A percentile compares a stretch with the other conserved stretches of the same genome.
These are phyloP conservation scores for Argopecten irradians DNA, from an alignment of 1,140 invertebrate species.

Conservation along the genomic window DNA sequence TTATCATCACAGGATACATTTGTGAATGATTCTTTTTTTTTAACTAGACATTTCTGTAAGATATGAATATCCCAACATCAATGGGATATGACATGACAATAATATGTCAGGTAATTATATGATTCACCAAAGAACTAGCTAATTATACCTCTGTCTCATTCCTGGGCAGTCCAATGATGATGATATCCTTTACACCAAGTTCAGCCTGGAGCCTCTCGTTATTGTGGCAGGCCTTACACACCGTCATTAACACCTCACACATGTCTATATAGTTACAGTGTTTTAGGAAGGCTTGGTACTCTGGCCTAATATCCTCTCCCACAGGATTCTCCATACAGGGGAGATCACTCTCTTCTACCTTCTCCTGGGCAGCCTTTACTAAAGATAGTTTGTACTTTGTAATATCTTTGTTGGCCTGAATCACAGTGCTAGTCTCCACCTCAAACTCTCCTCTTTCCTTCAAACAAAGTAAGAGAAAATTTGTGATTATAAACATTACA, in stretches of 20 bases:
- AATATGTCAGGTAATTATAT: too few species aligned
- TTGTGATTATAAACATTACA: not conserved
- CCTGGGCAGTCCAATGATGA: constrained; percentile 52
- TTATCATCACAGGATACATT: too few species aligned
- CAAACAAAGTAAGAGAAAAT: constrained; percentile 26
- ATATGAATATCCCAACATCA: too few species aligned
- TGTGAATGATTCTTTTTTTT: too few species aligned
- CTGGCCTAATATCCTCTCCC: not conserved
- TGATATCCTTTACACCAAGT: constrained; percentile 28
- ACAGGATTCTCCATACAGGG: not conserved
- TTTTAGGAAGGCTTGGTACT: constrained; percentile 46
- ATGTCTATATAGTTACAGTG: constrained; percentile 57
- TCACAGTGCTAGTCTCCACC: constrained; percentile 56
- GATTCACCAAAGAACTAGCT: too few species aligned
- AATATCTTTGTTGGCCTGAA: constrained; percentile 54
- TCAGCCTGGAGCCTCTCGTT: constrained; percentile 45
- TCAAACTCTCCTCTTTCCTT: constrained; percentile 63
- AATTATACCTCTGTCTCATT: constrained; percentile 35
- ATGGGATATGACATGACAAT: too few species aligned
- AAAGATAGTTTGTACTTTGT: constrained; percentile 54
- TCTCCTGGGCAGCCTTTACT: not conserved
- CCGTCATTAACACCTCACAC: constrained; percentile 51
- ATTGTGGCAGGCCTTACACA: constrained; percentile 41
- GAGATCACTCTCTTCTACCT: not conserved
- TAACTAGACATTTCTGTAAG: too few species aligned